Evolutionary conservation across 2,113 vertebrate species (phyloP).

Genomic region (Corythaixoides concolor): DNA sequence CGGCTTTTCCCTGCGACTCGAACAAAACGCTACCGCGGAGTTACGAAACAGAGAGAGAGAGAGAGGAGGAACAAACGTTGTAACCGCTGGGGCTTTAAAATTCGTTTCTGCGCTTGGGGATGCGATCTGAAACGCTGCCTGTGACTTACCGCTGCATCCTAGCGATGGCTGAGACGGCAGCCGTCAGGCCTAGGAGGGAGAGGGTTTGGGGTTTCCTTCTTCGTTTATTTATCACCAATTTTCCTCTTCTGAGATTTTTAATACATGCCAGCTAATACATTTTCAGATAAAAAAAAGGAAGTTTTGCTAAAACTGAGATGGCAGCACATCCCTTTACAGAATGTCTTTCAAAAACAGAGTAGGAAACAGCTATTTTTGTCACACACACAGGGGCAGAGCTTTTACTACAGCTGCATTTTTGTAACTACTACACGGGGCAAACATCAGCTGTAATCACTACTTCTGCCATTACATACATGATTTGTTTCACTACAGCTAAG

Average conservation of each 20-base stretch:
- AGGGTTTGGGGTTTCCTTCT: not conserved
- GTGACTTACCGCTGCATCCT: not conserved
- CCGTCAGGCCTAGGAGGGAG: not conserved
- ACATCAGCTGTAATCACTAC: not conserved
- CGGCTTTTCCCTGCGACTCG: not conserved
- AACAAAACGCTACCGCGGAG: not conserved
- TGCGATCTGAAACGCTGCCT: not conserved
- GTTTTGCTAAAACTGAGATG: not conserved
- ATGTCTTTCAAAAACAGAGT: not conserved
- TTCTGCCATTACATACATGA: not conserved
- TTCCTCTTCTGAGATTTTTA: not conserved
- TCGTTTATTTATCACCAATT: not conserved
- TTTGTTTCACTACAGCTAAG: not conserved
- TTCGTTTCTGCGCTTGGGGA: not conserved
- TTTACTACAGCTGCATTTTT: not conserved
- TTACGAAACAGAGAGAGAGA: no score
- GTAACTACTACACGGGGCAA: not conserved
- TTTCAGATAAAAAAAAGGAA: not conserved
- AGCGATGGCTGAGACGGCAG: not conserved
- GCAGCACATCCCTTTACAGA: not conserved
- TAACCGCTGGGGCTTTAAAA: not conserved
- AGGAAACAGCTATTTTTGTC: not conserved
- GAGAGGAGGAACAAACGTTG: not conserved
- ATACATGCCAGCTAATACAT: not conserved
- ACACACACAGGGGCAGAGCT: not conserved